These are phyloP conservation scores for Amphiura filiformis DNA, from an alignment of 35 echinoderm and acorn worm species.

Conservation along the genomic window DNA sequence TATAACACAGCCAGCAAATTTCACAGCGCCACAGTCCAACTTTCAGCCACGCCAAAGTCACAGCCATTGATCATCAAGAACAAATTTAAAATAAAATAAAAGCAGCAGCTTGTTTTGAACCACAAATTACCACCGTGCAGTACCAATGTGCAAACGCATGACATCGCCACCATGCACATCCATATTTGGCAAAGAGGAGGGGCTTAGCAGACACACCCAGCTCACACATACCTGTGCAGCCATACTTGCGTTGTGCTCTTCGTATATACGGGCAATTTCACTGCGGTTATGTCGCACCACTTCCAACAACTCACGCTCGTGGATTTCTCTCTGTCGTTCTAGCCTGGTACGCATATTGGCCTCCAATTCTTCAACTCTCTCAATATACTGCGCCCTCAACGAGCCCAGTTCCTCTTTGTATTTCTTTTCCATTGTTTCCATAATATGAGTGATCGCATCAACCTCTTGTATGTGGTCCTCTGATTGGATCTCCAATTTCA, in stretches of 20 bases:
- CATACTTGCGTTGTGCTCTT: background rate
- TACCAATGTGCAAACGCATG: background rate
- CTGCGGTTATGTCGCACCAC: background rate
- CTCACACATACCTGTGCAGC: slow-evolving; percentile 36
- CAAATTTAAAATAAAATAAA: background rate
- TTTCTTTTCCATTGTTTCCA: slow-evolving; percentile 30
- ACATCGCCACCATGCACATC: slow-evolving; percentile 2
- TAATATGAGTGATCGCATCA: slow-evolving; percentile 34
- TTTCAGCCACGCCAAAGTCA: background rate
- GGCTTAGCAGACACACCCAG: slow-evolving; percentile 6
- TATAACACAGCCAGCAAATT: background rate
- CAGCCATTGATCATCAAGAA: background rate
- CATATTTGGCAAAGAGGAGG: background rate
- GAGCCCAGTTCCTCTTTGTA: slow-evolving; percentile 11
- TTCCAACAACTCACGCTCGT: background rate
- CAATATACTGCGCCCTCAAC: background rate
- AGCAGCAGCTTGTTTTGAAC: too few relatives aligned
- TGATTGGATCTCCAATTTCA: background rate
- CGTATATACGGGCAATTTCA: background rate
- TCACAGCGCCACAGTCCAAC: background rate
- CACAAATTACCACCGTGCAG: background rate
- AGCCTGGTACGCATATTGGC: background rate
- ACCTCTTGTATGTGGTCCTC: slow-evolving; percentile 25
- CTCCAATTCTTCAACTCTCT: slow-evolving; percentile 5
- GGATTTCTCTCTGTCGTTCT: slow-evolving; percentile 3